Evolutionary conservation across 2,113 vertebrate species (phyloP).

Genomic region (Arenaria interpres): DNA sequence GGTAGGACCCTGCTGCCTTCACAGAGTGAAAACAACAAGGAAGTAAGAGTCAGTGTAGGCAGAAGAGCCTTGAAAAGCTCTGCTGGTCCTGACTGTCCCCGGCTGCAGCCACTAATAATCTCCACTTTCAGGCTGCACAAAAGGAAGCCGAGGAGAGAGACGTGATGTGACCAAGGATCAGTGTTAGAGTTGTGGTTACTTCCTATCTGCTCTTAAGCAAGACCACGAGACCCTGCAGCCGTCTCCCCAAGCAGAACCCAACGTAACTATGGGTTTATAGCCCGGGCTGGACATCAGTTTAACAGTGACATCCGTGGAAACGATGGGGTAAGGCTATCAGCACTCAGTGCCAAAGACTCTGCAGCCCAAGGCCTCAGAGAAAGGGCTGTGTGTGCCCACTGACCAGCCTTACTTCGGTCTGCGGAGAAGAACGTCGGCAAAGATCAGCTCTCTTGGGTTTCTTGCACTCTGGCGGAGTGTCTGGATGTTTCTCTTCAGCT

Average conservation of each 20-base stretch:
- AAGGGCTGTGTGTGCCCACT: background rate
- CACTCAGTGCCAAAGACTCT: too few relatives aligned
- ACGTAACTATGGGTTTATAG: background rate
- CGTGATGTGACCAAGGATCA: background rate
- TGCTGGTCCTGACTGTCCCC: background rate
- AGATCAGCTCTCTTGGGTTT: slow-evolving; percentile 30
- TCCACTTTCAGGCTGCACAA: background rate
- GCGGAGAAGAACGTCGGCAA: slow-evolving; percentile 43
- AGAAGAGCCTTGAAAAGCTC: background rate
- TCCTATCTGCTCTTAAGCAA: background rate
- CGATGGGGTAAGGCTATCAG: background rate
- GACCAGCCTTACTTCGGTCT: background rate
- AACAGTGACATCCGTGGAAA: background rate
- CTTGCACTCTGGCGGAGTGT: background rate
- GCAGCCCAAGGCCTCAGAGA: background rate
- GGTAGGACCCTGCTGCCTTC: background rate
- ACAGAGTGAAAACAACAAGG: background rate
- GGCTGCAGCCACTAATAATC: background rate
- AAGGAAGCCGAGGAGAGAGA: background rate
- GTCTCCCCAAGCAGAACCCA: background rate
- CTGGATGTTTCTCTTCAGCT: background rate
- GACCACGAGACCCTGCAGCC: background rate
- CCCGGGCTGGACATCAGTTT: background rate
- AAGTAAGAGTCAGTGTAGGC: background rate
- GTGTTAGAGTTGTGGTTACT: background rate